Base-by-base conservation (phyloP, 2,888 invertebrate species). In the Xestia sexstrigata region DNA sequence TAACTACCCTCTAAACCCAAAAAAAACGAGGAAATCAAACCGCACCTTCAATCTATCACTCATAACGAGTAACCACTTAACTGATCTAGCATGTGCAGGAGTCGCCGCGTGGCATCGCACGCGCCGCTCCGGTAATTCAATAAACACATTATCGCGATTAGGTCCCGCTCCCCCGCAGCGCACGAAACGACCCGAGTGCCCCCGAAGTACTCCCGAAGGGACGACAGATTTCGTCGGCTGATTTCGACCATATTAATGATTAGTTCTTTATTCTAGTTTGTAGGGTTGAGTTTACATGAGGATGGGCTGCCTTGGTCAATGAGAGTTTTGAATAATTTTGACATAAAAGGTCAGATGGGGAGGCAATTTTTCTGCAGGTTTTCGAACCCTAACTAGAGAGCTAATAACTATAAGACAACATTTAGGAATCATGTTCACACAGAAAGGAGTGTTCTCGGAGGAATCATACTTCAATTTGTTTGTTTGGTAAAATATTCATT, bases 91-190 rank as follows among this genome's bases (percentile, higher is more conserved):
- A 90, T 91, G 91, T 92, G 94, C 92, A 93, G 81, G 88, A 89
- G 86, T 86, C 83, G 92, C 89, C 92, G 92, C 93, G 93, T 93
- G 94, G 90, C 92, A 73, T 86, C 92, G 93, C 84, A 84, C 84
- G 89, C 96, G 95, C 96, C 96, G 96, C 95, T 94, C 95, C 95
- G 88, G 92, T 96, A 96, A 96, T 96, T 96, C 94, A 96, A 96
- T 96, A 96, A 96, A 96, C 96, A 96, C 96, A 96, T 96, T 96
- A 96, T 95, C 95, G 91, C 96, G 96, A 96, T 96, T 96, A 96
- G 95, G 94, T 93, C 90, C 90, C 90, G 92, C 91, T 79, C 92
- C 94, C 93, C 93, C 91, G 90, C 90, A 88, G 91, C 75, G 91
- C 84, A 81, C 90, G 90, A 87, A 91, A 89, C 84, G 87, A 89